Evolutionary conservation across 2,888 invertebrate genomes (phyloP).

Genomic region (Melinopterus prodromus): DNA sequence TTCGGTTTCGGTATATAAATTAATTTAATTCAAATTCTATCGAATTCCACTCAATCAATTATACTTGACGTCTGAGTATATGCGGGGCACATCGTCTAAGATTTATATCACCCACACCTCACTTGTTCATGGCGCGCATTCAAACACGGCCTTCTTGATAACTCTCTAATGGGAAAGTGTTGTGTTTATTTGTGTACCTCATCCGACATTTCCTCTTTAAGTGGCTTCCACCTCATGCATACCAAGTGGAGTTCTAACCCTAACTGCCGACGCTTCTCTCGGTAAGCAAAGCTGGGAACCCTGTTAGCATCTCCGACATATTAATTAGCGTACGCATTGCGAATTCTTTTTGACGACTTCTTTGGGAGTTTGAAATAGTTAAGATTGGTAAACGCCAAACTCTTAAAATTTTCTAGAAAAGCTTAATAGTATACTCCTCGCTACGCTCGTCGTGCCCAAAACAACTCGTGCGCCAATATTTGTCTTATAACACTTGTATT

Average conservation of each 20-base stretch:
- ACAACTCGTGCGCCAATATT: too few species aligned
- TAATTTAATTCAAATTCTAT: too few species aligned
- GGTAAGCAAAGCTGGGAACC: slow-evolving; percentile 7
- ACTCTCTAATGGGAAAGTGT: slow-evolving; percentile 34
- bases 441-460: too few species aligned
- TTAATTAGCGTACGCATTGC: neutral
- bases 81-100: too few species aligned
- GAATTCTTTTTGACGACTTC: neutral
- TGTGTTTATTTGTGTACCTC: slow-evolving; percentile 34
- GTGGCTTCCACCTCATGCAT: slow-evolving; percentile 34
- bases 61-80: too few species aligned
- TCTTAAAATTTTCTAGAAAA: too few species aligned
- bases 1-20: too few species aligned
- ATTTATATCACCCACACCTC: too few species aligned
- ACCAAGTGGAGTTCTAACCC: slow-evolving; percentile 29
- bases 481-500: too few species aligned
- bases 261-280: neutral
- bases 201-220: slow-evolving; percentile 34
- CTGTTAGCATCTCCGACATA: slow-evolving; percentile 23
- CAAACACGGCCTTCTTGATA: neutral
- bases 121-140: neutral
- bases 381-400: neutral
- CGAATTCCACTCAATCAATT: too few species aligned
- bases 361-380: neutral
- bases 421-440: too few species aligned